Evolutionary conservation across 2,888 invertebrate species (phyloP), one percentile per base, ranked within the genome.

Genomic region (Lithophane socia): DNA sequence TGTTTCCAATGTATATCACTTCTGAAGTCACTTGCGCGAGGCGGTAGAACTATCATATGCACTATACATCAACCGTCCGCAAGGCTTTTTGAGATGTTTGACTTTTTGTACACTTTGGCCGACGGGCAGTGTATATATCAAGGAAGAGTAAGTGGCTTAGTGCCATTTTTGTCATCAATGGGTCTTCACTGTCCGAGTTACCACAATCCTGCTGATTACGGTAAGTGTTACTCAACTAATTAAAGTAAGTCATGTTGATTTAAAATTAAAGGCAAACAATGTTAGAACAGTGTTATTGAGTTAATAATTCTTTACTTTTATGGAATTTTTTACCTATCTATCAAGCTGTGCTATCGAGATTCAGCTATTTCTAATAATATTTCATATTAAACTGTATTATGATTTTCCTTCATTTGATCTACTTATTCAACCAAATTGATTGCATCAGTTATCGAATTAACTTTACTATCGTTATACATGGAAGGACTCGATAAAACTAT

Each of bases 31-130:
- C 95, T 99, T 89, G 98, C 99, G 21, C 97, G 98, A 89, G 99
- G 98, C 70, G 98, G 98, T 1, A 97, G 99, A 85, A 99, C 99
- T 49, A 98, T 99, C 83, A 99, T 99, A 85, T 99, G 99, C 93
- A 99, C 99, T 61, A 99, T 99, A 89, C 99, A 99, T 95, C 99
- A 99, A 94, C 99, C 99, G 18, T 99, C 99, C 87, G 99, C 99
- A 56, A 97, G 99, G 89, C 97, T 99, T 67, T 99, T 99, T 92
- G 99, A 99, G 96, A 99, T 99, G 98, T 99, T 99, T 92, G 99
- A 99, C 94, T 98, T 98, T 96, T 96, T 99, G 83, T 99, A 99
- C 94, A 98, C 99, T 92, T 94, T 99, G 90, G 98, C 99, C 16
- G 99, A 99, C 89, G 99, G 99, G 16, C 99, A 99, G 94, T 99